Evolutionary conservation across 2,888 invertebrate species (phyloP).

Genomic region (Ophion obscuratus): DNA sequence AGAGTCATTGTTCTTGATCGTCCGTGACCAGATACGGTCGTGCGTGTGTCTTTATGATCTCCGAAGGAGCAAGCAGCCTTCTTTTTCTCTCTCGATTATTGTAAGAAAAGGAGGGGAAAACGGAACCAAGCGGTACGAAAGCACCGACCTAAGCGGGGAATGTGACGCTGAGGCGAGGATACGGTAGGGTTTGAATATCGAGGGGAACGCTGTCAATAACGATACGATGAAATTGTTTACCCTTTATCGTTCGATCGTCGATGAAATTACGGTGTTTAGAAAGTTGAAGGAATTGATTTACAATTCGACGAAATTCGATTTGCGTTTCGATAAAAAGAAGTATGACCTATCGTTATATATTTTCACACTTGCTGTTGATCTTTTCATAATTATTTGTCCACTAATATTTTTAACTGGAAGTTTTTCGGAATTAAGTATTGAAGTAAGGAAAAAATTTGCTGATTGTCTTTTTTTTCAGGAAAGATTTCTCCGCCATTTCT

Average conservation of each 20-base stretch:
- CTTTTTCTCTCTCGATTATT: slow-evolving; percentile 59
- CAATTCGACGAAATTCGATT: background rate
- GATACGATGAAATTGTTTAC: background rate
- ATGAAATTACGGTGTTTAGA: background rate
- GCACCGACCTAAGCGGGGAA: slow-evolving; percentile 27
- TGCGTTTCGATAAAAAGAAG: no score
- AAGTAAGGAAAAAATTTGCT: background rate
- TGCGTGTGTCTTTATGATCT: slow-evolving; percentile 51
- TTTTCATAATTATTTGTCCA: background rate
- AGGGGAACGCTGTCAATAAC: background rate
- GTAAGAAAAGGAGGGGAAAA: slow-evolving; percentile 42
- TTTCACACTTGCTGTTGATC: no score
- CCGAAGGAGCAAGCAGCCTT: slow-evolving; percentile 15
- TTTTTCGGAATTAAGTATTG: background rate
- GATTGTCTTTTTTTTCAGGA: no score
- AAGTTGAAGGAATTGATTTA: background rate
- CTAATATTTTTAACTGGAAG: background rate
- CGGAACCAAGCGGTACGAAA: slow-evolving; percentile 50
- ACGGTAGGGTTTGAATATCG: background rate
- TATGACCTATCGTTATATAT: no score
- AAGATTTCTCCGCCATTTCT: no score
- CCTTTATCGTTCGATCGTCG: slow-evolving; percentile 28
- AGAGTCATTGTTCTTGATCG: slow-evolving; percentile 76
- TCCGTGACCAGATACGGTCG: slow-evolving; percentile 63
- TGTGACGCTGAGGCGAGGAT: slow-evolving; percentile 33